Evolutionary conservation across 2,797 vertebrate genomes (phyloP), one percentile per base, ranked within the genome.

Genomic region (Anguilla marmorata): DNA sequence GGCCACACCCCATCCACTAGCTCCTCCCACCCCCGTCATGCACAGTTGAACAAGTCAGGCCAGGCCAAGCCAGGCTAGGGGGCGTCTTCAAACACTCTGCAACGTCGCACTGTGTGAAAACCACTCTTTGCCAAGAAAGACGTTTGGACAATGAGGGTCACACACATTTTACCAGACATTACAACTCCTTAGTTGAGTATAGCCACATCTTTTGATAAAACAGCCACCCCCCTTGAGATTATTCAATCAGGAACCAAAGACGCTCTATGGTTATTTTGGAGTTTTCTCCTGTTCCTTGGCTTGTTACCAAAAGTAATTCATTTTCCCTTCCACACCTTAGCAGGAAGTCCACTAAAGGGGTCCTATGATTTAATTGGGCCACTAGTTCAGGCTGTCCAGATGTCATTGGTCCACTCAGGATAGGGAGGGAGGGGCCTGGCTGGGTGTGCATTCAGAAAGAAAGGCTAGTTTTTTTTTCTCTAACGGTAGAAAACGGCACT

Each of bases 381-480:
- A 74, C n/a, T 69, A 80, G 72, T 82, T 87, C 27, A 12, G 87
- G 84, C 27, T 84, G 56, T 80, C 41, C n/a, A 27, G 33, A 54
- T 87, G 83, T 24, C 56, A 87, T 89, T 91, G 93, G 91, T 94
- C 91, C 88, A 69, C 84, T 69, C 52, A 52, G 45, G 19, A 16
- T 48, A 50, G 41, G 41, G 19, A 85, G 41, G 37, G 74, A 45
- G 76, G 79, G 19, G 27, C 86, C 54, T 76, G 69, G 24, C 72
- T 24, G 52, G 85, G 84, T 24, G 89, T 91, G 94, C 93, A 95
- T 94, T 91, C 93, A 96, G 95, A 95, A 90, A 94, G 93, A 95
- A 95, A 94, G 94, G 94, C 94, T 95, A 88, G 56, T 85, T 87
- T 69, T 27, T 69, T 27, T 82, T 82, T 24, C 79, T 84, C n/a